phyloP scores from a whole-genome alignment of 2,888 invertebrate genomes.

The Glyphotaelius pellucidus region DNA sequence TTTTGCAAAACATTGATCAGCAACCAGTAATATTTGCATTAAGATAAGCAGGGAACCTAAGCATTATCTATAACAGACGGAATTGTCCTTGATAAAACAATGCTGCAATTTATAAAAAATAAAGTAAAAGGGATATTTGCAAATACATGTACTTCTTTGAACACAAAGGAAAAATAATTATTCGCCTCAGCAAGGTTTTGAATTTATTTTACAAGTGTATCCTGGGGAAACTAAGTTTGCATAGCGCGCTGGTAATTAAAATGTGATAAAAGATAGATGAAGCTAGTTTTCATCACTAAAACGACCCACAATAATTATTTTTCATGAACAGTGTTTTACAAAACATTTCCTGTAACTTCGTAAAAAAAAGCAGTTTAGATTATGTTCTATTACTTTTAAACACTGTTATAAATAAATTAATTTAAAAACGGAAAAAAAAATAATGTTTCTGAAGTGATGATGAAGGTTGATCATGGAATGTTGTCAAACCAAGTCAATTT shows the following conservation, averaged over 20 bases:
- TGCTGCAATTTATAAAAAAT: background rate
- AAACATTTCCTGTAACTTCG: background rate
- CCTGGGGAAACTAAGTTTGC: background rate
- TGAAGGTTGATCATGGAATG: background rate
- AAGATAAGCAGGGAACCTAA: slow-evolving; percentile 9
- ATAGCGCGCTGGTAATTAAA: background rate
- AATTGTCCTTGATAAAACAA: background rate
- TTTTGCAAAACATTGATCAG: background rate
- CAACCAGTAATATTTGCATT: slow-evolving; percentile 14
- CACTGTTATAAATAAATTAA: background rate
- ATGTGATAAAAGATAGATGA: background rate
- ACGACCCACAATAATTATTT: background rate
- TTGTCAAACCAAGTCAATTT: background rate
- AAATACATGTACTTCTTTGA: background rate
- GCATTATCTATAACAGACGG: background rate
- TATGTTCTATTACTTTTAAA: background rate
- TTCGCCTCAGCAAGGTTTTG: background rate
- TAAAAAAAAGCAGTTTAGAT: background rate
- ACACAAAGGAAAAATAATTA: background rate
- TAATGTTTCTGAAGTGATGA: background rate
- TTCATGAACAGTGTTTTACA: background rate
- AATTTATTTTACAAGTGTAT: background rate
- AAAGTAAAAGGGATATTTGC: background rate
- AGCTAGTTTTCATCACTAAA: slow-evolving; percentile 2
- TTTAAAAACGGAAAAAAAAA: background rate